phyloP scores from a whole-genome alignment of 2,888 invertebrate genomes.

The Synanthedon tipuliformis region DNA sequence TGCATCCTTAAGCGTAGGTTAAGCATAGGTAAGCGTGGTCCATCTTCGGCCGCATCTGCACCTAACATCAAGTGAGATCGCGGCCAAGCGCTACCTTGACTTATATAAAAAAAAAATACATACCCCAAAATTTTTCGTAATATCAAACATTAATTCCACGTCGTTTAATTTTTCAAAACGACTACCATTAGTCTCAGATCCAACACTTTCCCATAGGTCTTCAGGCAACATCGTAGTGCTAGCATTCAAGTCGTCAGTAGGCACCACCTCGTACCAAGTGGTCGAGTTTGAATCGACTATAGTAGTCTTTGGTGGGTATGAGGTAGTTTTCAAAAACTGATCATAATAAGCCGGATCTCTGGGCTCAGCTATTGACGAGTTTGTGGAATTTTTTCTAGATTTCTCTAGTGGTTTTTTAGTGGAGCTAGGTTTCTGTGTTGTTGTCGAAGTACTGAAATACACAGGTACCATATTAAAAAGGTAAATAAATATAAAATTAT shows the following conservation, averaged over 20 bases:
- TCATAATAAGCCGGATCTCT: conserved; percentile 50
- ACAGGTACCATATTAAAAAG: too few relatives aligned
- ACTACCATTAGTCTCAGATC: conserved; percentile 30
- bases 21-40: too few relatives aligned
- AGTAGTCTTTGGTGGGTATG: conserved; percentile 23
- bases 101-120: conserved; percentile 7
- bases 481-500: too few relatives aligned
- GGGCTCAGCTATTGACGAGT: conserved; percentile 31
- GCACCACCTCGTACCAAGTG: conserved; percentile 51
- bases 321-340: conserved; percentile 60
- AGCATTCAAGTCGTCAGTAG: conserved; percentile 35
- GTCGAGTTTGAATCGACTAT: conserved; percentile 30
- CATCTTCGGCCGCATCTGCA: too few relatives aligned
- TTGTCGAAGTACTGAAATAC: conserved; percentile 30
- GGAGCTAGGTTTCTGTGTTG: conserved; percentile 15
- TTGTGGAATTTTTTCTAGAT: conserved; percentile 14
- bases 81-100: too few relatives aligned
- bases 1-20: too few relatives aligned
- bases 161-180: conserved; percentile 47
- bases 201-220: conserved; percentile 56
- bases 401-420: conserved; percentile 10
- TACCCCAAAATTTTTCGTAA: conserved; percentile 27
- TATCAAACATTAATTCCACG: conserved; percentile 61
- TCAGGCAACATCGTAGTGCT: conserved; percentile 35
- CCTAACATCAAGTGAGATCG: too few relatives aligned